Conservation (phyloP, 2,888 invertebrate species). For the Fragum fragum region DNA sequence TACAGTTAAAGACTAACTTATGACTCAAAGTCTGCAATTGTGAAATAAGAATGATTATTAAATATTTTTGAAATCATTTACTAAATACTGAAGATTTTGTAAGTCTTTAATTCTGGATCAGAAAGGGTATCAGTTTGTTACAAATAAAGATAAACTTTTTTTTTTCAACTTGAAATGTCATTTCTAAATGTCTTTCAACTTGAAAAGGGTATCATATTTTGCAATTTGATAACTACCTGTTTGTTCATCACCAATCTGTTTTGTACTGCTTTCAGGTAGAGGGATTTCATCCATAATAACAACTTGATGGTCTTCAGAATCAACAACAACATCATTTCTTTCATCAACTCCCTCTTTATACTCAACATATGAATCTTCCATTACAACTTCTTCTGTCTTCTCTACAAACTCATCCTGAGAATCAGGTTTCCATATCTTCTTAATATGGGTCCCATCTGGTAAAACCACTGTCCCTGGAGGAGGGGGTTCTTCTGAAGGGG, state of each 20-base stretch:
- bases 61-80: no score
- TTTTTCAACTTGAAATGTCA: no score
- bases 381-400: neutral
- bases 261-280: slow-evolving; percentile 27
- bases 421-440: slow-evolving; percentile 34
- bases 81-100: no score
- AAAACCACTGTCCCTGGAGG: slow-evolving; percentile 60
- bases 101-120: no score
- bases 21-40: no score
- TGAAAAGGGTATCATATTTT: no score
- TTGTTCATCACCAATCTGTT: neutral
- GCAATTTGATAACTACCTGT: no score
- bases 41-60: no score
- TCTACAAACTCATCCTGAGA: neutral
- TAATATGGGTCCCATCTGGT: slow-evolving; percentile 45
- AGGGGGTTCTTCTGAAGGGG: slow-evolving; percentile 59
- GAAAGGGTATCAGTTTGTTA: no score
- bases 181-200: no score
- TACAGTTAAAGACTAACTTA: no score
- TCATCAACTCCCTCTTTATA: neutral
- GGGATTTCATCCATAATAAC: slow-evolving; percentile 56
- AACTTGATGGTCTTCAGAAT: slow-evolving; percentile 8
- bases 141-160: no score
- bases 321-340: neutral
- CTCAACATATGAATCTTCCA: slow-evolving; percentile 14